Evolutionary conservation across 1,140 invertebrate species (phyloP), one percentile per base, ranked within the genome.

Genomic region (Lepidurus arcticus): DNA sequence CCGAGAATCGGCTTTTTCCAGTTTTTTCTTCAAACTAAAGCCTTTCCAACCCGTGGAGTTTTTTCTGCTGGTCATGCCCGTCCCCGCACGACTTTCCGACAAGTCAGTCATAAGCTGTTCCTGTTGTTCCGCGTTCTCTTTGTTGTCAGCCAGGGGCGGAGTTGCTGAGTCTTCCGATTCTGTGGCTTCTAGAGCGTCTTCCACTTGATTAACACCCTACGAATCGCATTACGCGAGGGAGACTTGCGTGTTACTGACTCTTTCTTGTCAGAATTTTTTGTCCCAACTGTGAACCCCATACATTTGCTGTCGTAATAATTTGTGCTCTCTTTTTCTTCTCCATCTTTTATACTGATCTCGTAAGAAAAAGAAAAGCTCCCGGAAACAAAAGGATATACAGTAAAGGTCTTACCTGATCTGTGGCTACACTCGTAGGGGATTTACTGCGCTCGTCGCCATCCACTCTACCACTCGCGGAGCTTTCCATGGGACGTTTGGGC

Each of bases 371-470:
- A 42, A 76, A 77, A 76, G 21, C 75, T 53, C 77, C 9, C n/a
- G 34, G 21, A 26, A 53, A 44, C 7, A 45, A 73, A 7, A 45
- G 26, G 44, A 45, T 43, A 24, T 10, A 75, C 24, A n/a, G n/a
- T 74, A 4, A 78, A 75, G 6, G 7, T 43, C 42, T 44, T 42
- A 74, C 44, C 42, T 44, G 83, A 82, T 83, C 88, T 90, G 94
- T 94, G 92, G 96, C 94, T 87, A 97, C 95, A 85, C 92, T 92
- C 83, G 92, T 94, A 73, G 94, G 94, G 83, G 94, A 96, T 83
- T 93, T 89, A 80, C 90, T 91, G 84, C 92, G 87, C 78, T 79
- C 26, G 78, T 80, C 73, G 24, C 24, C 34, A n/a, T 74, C 73
- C 16, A 16, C 26, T 45, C n/a, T 43, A 16, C 44, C 45, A 74